Evolutionary conservation across 2,888 invertebrate species (phyloP), one percentile per base, ranked within the genome.

Genomic region (Margaritifera margaritifera): DNA sequence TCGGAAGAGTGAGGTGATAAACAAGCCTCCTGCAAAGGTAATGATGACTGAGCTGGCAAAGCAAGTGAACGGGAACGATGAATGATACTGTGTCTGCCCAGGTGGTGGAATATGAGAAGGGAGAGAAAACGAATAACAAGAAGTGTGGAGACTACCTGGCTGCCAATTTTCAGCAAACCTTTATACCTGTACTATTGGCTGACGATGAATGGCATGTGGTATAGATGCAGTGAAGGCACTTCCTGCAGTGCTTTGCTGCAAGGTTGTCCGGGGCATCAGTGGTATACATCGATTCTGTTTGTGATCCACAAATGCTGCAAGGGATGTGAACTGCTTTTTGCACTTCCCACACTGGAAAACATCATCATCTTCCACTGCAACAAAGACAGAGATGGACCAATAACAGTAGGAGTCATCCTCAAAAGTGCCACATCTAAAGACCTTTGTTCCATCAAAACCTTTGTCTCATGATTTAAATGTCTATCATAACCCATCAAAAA

Each of bases 271-370:
- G 11, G 72, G 56, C 19, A 68, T 68, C 57, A 77, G 63, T 24
- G 71, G 71, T 15, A 69, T 64, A 73, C 87, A 87, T 65, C 82
- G 82, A 22, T 80, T 78, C 66, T 88, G 87, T 88, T 94, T 94
- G 87, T 94, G 94, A 61, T 90, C 87, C 67, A 93, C 86, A 86
- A 94, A 94, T 68, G 91, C 81, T 68, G 91, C 87, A 73, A 94
- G 88, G 0, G 92, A 92, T 59, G 92, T 92, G 83, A 93, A 94
- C 80, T 93, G 92, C 72, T 92, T 91, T 88, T 93, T 93, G 86
- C 94, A 94, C 84, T 92, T 91, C 50, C 94, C 94, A 89, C 94
- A 94, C 77, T 93, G 93, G 87, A 94, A 94, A 69, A 93, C 90
- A 89, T 94, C 94, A 80, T 93, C 93, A 69, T 93, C 93, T 79